Evolutionary conservation across 2,888 invertebrate genomes (phyloP), one percentile per base, ranked within the genome.

Genomic region (Xiphydria camelus): DNA sequence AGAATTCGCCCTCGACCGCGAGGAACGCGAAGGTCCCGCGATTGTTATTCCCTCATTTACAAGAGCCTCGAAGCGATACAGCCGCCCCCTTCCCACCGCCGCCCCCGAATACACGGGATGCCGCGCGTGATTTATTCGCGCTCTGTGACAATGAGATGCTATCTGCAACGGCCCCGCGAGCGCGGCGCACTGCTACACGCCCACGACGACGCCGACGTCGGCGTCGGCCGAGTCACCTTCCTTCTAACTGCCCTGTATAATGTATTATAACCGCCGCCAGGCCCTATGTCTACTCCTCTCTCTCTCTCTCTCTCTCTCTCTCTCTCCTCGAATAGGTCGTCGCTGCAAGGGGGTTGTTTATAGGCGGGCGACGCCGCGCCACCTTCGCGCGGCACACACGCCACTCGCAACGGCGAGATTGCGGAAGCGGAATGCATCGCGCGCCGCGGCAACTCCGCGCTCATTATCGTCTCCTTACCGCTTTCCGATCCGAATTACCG

Each of bases 111-210:
- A 26, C 26, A 26, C 9, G 7, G 26, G 26, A 26, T 26, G 4
- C 26, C 26, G 5, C n/a, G n/a, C 26, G 26, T 66, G 66, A 68
- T 68, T 68, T 68, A 68, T 68, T 65, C 57, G 54, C 56, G 49
- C 47, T 47, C 59, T 53, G 63, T 64, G 65, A 68, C 68, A 69
- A 68, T 65, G 64, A 67, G 68, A 71, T 70, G 64, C 64, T 71
- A 69, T 70, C 70, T 59, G 50, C 51, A 61, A 57, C 57, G 55
- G 54, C 50, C n/a, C 23, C 23, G 7, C 23, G 23, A 23, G 51
- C 52, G 62, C 55, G 54, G 54, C 63, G 49, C 50, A 57, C 51
- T 45, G 51, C 53, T 51, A 43, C 42, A 45, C 47, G 47, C 36
- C 31, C 2, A 31, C 2, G n/a, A 15, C 14, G 5, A 47, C 57